phyloP scores from a whole-genome alignment of 2,888 invertebrate genomes.

The Caenorhabditis panamensis region DNA sequence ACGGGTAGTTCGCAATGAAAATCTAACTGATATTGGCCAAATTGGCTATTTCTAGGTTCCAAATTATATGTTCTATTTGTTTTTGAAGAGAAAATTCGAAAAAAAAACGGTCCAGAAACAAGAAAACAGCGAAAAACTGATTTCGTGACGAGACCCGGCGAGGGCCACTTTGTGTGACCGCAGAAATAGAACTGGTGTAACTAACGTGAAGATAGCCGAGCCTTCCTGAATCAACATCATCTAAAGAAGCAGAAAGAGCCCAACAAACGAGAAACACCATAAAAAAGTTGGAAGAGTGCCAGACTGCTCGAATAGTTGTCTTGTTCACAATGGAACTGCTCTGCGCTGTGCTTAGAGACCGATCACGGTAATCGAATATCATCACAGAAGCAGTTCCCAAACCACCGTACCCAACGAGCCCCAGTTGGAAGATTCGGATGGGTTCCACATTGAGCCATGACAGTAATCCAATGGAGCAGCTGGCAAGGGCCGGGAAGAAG shows the following conservation, averaged over 20 bases:
- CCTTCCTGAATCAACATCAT: background rate
- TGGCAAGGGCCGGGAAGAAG: constrained; percentile 19
- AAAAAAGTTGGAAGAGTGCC: constrained; percentile 21
- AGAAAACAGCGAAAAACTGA: too few relatives aligned
- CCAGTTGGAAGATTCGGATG: constrained; percentile 7
- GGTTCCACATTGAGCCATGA: background rate
- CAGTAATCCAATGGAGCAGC: constrained; percentile 10
- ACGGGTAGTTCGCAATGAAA: too few relatives aligned
- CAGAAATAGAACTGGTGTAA: background rate
- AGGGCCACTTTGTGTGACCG: too few relatives aligned
- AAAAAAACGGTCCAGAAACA: too few relatives aligned
- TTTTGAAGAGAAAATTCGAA: too few relatives aligned
- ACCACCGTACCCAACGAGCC: constrained; percentile 13
- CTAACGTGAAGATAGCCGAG: constrained; percentile 8
- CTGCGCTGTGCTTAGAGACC: background rate
- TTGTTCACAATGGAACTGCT: background rate
- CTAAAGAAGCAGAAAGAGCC: background rate
- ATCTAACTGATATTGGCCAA: too few relatives aligned
- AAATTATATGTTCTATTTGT: too few relatives aligned
- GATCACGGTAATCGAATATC: constrained; percentile 24
- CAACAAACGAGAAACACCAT: background rate
- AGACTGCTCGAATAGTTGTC: background rate
- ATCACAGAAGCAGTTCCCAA: constrained; percentile 1
- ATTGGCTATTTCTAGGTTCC: too few relatives aligned
- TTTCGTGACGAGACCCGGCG: too few relatives aligned